Percentiles rank a stretch among this genome's conserved stretches.
Evolutionary conservation across 2,888 invertebrate species (phyloP).

Genomic region (Acrobasis suavella): DNA sequence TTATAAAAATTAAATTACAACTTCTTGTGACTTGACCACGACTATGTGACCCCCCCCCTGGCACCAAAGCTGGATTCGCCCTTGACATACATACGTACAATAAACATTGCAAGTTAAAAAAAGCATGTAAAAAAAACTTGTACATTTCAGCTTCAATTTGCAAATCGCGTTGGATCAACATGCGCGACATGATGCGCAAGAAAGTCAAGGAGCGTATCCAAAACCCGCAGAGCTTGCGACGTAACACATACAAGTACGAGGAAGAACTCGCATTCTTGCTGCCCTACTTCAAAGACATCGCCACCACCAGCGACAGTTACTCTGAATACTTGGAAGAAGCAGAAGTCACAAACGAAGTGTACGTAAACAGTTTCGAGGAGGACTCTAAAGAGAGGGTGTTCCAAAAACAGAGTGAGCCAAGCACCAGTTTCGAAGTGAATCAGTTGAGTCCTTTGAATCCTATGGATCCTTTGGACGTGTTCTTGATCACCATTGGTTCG

Average conservation of each 20-base stretch:
- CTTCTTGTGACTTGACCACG: no score
- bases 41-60: no score
- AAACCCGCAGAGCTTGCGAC: conserved; percentile 47
- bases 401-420: conserved; percentile 31
- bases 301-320: conserved; percentile 45
- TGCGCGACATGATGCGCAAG: conserved; percentile 69
- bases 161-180: conserved; percentile 71
- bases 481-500: conserved; percentile 63
- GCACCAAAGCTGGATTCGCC: no score
- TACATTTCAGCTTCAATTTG: conserved; percentile 56
- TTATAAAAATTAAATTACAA: no score
- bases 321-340: conserved; percentile 50
- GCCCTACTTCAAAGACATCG: conserved; percentile 57
- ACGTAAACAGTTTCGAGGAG: conserved; percentile 43
- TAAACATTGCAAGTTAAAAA: no score
- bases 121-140: no score
- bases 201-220: conserved; percentile 57
- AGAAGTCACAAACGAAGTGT: conserved; percentile 51
- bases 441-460: conserved; percentile 52
- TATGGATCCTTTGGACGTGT: conserved; percentile 65
- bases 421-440: conserved; percentile 26
- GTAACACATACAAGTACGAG: conserved; percentile 69
- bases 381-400: conserved; percentile 44
- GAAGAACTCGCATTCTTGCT: conserved; percentile 63
- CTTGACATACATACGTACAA: no score